Conservation (phyloP, 1,140 invertebrate species). For the Akabosia matsudoensis region DNA sequence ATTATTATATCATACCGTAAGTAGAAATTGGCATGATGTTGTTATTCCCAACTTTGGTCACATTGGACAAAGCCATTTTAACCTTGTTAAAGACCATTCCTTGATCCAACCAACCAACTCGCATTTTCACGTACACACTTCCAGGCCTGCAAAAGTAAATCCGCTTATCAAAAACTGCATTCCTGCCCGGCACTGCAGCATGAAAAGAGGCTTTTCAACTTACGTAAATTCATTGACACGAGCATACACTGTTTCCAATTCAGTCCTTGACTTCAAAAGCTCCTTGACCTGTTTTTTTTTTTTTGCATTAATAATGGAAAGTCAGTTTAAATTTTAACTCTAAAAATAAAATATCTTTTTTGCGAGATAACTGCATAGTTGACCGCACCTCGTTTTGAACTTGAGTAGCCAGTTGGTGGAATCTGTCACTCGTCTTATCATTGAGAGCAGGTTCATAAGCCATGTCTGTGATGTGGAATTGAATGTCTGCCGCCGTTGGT, state of each 20-base stretch:
- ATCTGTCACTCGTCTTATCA: slow-evolving; percentile 61
- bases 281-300: slow-evolving; percentile 29
- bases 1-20: not conserved
- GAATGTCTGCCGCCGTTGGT: slow-evolving; percentile 64
- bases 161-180: not conserved
- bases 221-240: slow-evolving; percentile 39
- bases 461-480: slow-evolving; percentile 64
- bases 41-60: slow-evolving; percentile 29
- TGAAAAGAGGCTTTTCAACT: too few relatives aligned
- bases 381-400: slow-evolving; percentile 58
- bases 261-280: slow-evolving; percentile 28
- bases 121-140: slow-evolving; percentile 62
- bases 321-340: too few relatives aligned
- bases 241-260: slow-evolving; percentile 18
- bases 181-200: too few relatives aligned
- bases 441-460: slow-evolving; percentile 59
- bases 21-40: slow-evolving; percentile 12
- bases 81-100: slow-evolving; percentile 26
- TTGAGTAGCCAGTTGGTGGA: slow-evolving; percentile 57
- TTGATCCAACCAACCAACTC: slow-evolving; percentile 59
- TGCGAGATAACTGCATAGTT: not conserved
- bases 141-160: slow-evolving; percentile 57
- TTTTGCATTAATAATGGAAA: slow-evolving; percentile 46
- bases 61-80: slow-evolving; percentile 27
- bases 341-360: slow-evolving; percentile 36